Evolutionary conservation across 2,797 vertebrate genomes (phyloP).

Genomic region (Danio tinwini): DNA sequence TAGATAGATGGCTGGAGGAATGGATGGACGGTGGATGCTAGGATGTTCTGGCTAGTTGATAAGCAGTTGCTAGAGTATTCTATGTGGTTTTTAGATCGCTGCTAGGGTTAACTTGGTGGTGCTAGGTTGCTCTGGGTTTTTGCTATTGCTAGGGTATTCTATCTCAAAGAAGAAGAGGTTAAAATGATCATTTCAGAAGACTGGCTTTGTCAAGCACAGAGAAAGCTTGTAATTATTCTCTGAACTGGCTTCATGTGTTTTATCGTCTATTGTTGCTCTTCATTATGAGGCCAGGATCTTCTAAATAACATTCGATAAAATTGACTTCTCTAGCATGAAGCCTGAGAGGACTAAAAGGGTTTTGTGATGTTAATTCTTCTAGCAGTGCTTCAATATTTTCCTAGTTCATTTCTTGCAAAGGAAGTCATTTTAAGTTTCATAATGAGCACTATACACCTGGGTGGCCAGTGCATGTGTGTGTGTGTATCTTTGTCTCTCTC

Average conservation of each 20-base stretch:
- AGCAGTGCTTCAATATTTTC: slow-evolving; percentile 45
- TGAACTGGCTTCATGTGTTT: background rate
- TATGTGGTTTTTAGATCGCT: no score
- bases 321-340: slow-evolving; percentile 41
- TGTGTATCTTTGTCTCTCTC: background rate
- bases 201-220: no score
- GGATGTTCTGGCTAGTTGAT: no score
- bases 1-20: no score
- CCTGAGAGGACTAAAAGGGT: slow-evolving; percentile 38
- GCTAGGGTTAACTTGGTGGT: no score
- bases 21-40: no score
- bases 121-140: no score
- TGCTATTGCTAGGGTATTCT: no score
- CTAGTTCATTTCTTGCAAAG: slow-evolving; percentile 52
- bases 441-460: slow-evolving; percentile 59
- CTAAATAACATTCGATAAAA: slow-evolving; percentile 30
- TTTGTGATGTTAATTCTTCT: slow-evolving; percentile 52
- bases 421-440: slow-evolving; percentile 58
- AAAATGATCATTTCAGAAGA: no score
- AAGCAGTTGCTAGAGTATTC: no score
- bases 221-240: background rate
- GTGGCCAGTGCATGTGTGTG: slow-evolving; percentile 50
- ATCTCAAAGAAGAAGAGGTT: no score
- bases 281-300: slow-evolving; percentile 7
- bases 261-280: background rate